Evolutionary conservation across 2,113 vertebrate species (phyloP).

Genomic region (Chrysemys picta): DNA sequence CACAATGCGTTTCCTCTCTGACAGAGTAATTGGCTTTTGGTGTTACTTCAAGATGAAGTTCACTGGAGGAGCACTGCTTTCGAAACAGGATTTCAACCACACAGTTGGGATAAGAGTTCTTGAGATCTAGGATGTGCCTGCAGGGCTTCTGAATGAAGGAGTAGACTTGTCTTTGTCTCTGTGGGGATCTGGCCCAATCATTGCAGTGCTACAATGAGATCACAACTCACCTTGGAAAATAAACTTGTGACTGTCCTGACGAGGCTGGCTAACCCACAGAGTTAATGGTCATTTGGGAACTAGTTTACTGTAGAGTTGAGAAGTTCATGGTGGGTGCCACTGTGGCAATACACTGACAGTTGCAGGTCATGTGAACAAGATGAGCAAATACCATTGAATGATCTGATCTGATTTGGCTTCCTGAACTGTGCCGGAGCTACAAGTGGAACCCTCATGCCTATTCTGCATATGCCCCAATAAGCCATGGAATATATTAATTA

Average conservation of each 20-base stretch:
- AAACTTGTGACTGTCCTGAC: fast-evolving
- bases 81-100: background rate
- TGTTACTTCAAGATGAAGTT: slow-evolving; percentile 47
- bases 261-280: background rate
- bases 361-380: background rate
- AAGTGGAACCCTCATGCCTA: background rate
- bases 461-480: background rate
- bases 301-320: background rate
- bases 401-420: background rate
- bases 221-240: background rate
- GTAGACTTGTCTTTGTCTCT: background rate
- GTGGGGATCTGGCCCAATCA: background rate
- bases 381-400: background rate
- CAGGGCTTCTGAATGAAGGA: fast-evolving
- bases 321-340: background rate
- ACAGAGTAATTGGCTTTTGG: background rate
- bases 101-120: background rate
- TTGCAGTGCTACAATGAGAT: fast-evolving
- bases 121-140: background rate
- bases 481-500: background rate
- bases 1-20: background rate
- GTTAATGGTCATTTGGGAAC: background rate
- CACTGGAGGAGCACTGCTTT: background rate
- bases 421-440: background rate
- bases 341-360: background rate